Evolutionary conservation across 2,888 invertebrate genomes (phyloP), one percentile per base, ranked within the genome.

Genomic region (Drosophila koepferae): DNA sequence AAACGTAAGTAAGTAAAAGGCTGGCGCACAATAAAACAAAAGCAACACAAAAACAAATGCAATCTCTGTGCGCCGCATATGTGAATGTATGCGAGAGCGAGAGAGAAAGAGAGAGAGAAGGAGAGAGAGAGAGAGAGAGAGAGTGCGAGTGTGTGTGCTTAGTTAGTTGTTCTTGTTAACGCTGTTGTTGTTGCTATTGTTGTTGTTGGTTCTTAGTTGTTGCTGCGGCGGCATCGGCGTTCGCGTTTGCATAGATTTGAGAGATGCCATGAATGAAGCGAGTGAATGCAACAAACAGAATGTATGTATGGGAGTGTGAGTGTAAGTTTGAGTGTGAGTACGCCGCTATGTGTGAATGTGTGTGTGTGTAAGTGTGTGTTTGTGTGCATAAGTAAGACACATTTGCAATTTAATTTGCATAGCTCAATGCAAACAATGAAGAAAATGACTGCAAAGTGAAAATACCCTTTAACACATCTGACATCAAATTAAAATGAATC

Each of bases 321-420:
- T 16, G 46, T 36, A 23, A 23, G 23, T 23, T 23, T 23, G 36
- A 10, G 36, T 4, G 23, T 6, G 46, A 14, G 61, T 36, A 28
- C 1, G 28, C n/a, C n/a, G n/a, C n/a, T n/a, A n/a, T n/a, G n/a
- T n/a, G n/a, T n/a, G n/a, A n/a, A n/a, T n/a, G n/a, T n/a, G n/a
- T n/a, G n/a, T n/a, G n/a, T n/a, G n/a, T n/a, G n/a, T n/a, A n/a
- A n/a, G n/a, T n/a, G n/a, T n/a, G n/a, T n/a, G 46, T 41, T 41
- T 34, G 28, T 46, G 55, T 44, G 56, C 34, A 41, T 46, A 58
- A 65, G 71, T 38, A 72, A 68, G 73, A 77, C 69, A 74, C 69
- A 72, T 68, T 81, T 73, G 81, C 77, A 85, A 83, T 82, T 85
- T 74, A 77, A 85, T 83, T 83, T 83, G 66, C 82, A 81, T 74